These are phyloP conservation scores for Heterotilapia buettikoferi DNA, from an alignment of 2,113 vertebrate genomes.

Conservation along the genomic window DNA sequence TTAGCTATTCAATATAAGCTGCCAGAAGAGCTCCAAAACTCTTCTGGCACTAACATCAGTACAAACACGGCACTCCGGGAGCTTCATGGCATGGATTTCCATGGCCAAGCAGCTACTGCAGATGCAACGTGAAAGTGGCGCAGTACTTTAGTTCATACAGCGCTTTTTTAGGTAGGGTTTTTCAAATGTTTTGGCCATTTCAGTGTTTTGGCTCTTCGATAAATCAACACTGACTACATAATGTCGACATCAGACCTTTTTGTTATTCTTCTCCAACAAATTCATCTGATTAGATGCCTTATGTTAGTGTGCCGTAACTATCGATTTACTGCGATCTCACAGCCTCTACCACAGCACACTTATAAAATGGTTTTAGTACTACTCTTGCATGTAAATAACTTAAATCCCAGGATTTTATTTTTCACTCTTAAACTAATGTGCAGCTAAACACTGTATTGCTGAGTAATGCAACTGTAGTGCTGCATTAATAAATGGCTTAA, in stretches of 20 bases:
- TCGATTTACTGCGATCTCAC: accelerated
- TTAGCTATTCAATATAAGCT: neutral
- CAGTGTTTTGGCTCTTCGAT: neutral
- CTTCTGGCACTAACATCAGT: neutral
- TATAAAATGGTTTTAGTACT: neutral
- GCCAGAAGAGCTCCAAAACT: neutral
- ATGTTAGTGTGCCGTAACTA: neutral
- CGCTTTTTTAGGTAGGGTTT: neutral
- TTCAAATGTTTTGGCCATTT: neutral
- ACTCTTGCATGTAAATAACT: neutral
- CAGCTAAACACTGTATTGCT: neutral
- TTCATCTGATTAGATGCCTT: neutral
- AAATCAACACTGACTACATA: neutral
- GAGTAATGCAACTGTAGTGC: neutral
- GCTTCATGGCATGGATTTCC: neutral
- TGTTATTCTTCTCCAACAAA: neutral
- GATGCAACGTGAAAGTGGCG: neutral
- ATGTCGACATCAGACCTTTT: neutral
- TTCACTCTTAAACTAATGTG: neutral
- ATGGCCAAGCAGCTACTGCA: neutral
- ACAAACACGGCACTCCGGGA: neutral
- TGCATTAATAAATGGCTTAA: neutral
- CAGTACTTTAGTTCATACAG: neutral
- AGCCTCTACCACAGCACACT: neutral
- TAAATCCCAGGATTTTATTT: neutral